Base-by-base conservation (phyloP, 2,888 invertebrate species). In the Agrochola litura region DNA sequence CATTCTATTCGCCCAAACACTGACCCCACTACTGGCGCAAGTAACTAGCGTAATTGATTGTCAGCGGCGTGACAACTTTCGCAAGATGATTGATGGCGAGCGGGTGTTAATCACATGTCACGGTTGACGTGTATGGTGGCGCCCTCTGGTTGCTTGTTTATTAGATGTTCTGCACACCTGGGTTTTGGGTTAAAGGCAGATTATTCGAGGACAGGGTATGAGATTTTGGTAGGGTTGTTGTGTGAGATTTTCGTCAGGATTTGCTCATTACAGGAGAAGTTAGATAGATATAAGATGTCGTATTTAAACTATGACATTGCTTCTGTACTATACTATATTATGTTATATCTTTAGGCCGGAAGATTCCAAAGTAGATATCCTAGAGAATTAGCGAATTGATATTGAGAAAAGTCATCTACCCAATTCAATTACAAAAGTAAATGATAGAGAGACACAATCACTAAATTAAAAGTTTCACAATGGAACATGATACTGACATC, bases 1-100 rank as follows among this genome's bases (percentile, higher is more conserved):
- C 82, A 78, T 78, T 69, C 82, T 78, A 73, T 74, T 78, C 66
- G 56, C 74, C 73, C 30, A 85, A 74, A 73, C 58, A 80, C 83
- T 83, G 61, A 73, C 64, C 19, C 56, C n/a, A 61, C 73, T 83
- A 77, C 83, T 82, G n/a, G 85, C 73, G 74, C 63, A 70, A 83
- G 82, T 83, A 68, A 74, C 81, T 84, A 37, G 63, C 56, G 25
- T 84, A 84, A 84, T 85, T 80, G 85, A 84, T 84, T 84, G 84
- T 84, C 84, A 82, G 73, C 70, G 58, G 79, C 52, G 85, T 85
- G 84, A 84, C 84, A 87, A 81, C 76, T 86, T 87, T 79, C 79
- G 65, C 70, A 70, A 82, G 65, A 73, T 86, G 86, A 87, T 88
- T 85, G 88, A 87, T 87, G 71, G 71, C 43, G 58, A 41, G 49